Conservation (phyloP, 2,888 invertebrate species). For the Sminthurinus aureus region DNA sequence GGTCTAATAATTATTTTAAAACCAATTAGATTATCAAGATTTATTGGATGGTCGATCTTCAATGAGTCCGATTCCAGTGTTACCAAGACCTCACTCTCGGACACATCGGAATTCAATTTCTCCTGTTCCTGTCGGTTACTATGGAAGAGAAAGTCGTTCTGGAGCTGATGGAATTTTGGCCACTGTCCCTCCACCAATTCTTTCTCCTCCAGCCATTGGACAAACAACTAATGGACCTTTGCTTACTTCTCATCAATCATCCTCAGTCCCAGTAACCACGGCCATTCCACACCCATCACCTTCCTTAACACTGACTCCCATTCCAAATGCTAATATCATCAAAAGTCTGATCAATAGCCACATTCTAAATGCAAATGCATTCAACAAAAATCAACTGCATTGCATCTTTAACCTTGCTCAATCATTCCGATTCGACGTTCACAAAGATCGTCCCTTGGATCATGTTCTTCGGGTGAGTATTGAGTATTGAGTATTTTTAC, state of each 20-base stretch:
- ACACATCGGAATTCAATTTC: slow-evolving; percentile 30
- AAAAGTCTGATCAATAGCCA: slow-evolving; percentile 73
- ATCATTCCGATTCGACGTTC: slow-evolving; percentile 80
- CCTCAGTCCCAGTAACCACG: slow-evolving; percentile 35
- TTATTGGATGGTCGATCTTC: slow-evolving; percentile 38
- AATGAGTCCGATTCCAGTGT: slow-evolving; percentile 40
- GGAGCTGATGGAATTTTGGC: not conserved
- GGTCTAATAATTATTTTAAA: not conserved
- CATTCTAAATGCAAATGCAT: slow-evolving; percentile 84
- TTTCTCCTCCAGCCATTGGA: too few species aligned
- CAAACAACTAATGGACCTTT: slow-evolving; percentile 7
- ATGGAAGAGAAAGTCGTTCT: not conserved
- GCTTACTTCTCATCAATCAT: slow-evolving; percentile 10
- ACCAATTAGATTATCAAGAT: slow-evolving; percentile 38
- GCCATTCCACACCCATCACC: slow-evolving; percentile 40
- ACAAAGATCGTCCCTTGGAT: slow-evolving; percentile 82
- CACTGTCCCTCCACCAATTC: slow-evolving; percentile 42
- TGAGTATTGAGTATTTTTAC: too few species aligned
- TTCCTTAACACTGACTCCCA: slow-evolving; percentile 17
- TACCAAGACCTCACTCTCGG: slow-evolving; percentile 23
- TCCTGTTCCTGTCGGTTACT: not conserved
- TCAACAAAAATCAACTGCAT: slow-evolving; percentile 88
- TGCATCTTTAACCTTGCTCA: slow-evolving; percentile 95
- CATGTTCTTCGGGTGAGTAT: slow-evolving; percentile 75
- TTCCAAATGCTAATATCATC: slow-evolving; percentile 35